Base-by-base conservation (phyloP, 2,797 vertebrate genomes). In the Cryptoprocta ferox region DNA sequence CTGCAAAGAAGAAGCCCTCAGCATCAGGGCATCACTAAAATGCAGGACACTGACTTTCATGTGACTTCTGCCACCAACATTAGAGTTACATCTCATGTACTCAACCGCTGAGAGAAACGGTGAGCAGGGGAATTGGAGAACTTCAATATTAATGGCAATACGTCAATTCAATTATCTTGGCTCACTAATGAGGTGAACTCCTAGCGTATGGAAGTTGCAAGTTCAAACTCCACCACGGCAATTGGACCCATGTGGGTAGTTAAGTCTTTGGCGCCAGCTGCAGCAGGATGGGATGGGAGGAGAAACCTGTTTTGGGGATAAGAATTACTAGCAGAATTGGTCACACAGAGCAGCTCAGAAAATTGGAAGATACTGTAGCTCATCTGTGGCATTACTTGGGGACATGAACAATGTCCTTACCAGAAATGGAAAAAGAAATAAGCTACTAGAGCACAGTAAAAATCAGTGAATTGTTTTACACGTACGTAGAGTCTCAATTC, bases 171-270 rank as follows among this genome's bases (percentile, higher is more conserved):
- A 98, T 98, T 98, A 99, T 97, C 95, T 97, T 98, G 10, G 2
- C 65, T 96, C 92, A 95, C 97, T 98, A 98, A 99, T 98, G 98
- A 99, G 98, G 97, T 98, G 97, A 98, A 97, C 82, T 99, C 97
- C 89, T 95, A 95, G 94, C 95, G 87, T 95, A 98, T 92, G 91
- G 98, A 98, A 97, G 98, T 97, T 98, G 93, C 92, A 98, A 98
- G 98, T 98, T 98, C 98, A 98, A 97, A 98, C 70, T 97, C 95
- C 68, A 97, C 96, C 97, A 96, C 96, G 98, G 92, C 96, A 97
- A 97, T 96, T 97, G 97, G 98, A 81, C 98, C 88, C 98, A 97
- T 85, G 98, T 98, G 98, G 95, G 96, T 97, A 98, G 92, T 99
- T 98, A 97, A 92, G 94, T 97, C 98, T 98, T 96, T 79, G n/a